Evolutionary conservation across 2,113 vertebrate genomes (phyloP).

Genomic region (Megaptera novaeangliae): DNA sequence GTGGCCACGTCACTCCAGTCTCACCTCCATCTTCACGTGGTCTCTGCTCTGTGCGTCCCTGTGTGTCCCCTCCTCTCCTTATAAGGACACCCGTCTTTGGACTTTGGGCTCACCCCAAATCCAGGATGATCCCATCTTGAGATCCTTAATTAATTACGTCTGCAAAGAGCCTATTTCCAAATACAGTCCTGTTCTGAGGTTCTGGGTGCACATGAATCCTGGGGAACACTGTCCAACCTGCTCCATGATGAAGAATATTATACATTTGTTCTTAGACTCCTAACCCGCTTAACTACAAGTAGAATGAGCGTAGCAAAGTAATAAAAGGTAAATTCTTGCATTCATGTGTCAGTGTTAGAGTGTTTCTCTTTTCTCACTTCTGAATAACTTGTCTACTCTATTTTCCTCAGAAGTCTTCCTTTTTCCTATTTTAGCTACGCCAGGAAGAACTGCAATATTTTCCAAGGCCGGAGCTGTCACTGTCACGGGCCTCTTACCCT

Average conservation of each 20-base stretch:
- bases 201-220: background rate
- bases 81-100: background rate
- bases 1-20: background rate
- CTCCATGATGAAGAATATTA: background rate
- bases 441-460: background rate
- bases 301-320: background rate
- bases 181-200: background rate
- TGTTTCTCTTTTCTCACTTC: background rate
- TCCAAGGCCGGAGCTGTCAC: too few relatives aligned
- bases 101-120: background rate
- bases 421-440: background rate
- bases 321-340: background rate
- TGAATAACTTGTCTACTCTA: background rate
- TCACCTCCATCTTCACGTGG: fast-evolving
- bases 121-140: background rate
- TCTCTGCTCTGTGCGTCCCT: background rate
- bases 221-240: too few relatives aligned
- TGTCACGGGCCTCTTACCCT: too few relatives aligned
- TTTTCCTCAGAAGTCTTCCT: background rate
- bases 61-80: background rate
- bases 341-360: background rate
- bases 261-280: background rate
- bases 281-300: background rate
- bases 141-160: background rate
- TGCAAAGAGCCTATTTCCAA: background rate